Percentiles rank a stretch among this genome's conserved stretches.
Evolutionary conservation across 1,140 invertebrate species (phyloP).

Genomic region (Zaprionus tsacasi): DNA sequence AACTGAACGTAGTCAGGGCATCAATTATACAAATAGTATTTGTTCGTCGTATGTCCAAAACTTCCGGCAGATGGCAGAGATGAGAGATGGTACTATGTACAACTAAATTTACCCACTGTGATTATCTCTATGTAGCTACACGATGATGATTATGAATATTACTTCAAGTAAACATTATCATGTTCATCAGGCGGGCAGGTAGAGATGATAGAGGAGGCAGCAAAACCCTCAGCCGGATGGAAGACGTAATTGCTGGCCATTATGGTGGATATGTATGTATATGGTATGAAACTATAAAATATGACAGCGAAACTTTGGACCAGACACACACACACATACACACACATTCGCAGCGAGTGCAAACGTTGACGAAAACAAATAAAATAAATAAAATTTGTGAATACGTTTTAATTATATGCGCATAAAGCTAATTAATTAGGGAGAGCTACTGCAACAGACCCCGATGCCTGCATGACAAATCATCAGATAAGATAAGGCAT

Average conservation of each 20-base stretch:
- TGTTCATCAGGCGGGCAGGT: conserved; percentile 10
- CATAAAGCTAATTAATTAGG: conserved; percentile 66
- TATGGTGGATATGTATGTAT: conserved; percentile 27
- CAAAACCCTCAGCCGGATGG: conserved; percentile 22
- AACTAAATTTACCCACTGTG: conserved; percentile 23
- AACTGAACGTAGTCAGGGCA: conserved; percentile 30
- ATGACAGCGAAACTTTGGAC: conserved; percentile 28
- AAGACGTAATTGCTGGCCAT: conserved; percentile 46
- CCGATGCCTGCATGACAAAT: conserved; percentile 30
- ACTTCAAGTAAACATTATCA: conserved; percentile 6
- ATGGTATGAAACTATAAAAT: conserved; percentile 41
- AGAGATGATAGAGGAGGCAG: neutral
- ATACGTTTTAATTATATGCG: conserved; percentile 59
- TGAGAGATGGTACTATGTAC: conserved; percentile 1
- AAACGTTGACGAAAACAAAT: conserved; percentile 40
- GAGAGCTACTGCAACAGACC: neutral
- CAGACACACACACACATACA: conserved; percentile 1
- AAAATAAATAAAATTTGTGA: conserved; percentile 19
- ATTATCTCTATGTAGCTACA: conserved; percentile 1
- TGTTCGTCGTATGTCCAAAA: conserved; percentile 39
- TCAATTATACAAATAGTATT: conserved; percentile 46
- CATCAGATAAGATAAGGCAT: conserved; percentile 40
- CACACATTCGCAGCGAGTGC: conserved; percentile 19
- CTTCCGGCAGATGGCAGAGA: conserved; percentile 50
- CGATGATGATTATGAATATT: conserved; percentile 25